Base-by-base conservation (phyloP, 2,888 invertebrate species). In the Ceriagrion tenellum region DNA sequence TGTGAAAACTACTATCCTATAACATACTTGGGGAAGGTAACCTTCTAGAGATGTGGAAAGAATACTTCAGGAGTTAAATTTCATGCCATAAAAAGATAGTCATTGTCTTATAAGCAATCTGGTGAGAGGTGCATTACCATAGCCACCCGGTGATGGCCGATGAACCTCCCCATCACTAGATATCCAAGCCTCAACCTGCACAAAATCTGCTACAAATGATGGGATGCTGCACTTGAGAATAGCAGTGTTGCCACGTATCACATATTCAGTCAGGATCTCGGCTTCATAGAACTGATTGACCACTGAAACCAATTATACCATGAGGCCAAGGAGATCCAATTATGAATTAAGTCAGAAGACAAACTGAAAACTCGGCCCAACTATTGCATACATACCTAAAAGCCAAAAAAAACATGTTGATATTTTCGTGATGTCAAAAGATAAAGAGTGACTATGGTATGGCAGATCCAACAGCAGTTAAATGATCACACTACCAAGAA, bases 211-310 rank as follows among this genome's bases (percentile, higher is more conserved):
- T 95, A 98, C 98, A 97, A 98, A 98, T 96, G 98, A 98, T 16
- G 98, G 98, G 96, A 98, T 98, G 96, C 98, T 98, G 97, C 98
- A 98, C 96, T 98, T 98, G 95, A 98, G 97, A 95, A 98, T 97
- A 0, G 98, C 98, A 90, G 98, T 98, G 97, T 98, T 98, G 95
- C 98, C 98, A 95, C 98, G 97, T 96, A 98, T 98, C 95, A 98
- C 98, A 97, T 98, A 98, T 96, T 98, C 98, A 96, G 98, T 98
- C 96, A 98, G 97, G 96, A 98, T 98, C 97, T 98, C 98, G 91
- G 98, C 98, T 96, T 98, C 98, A 97, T 98, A 98, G 96, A 97
- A 97, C 97, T 98, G 98, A 97, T 98, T 98, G 95, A 98, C 98
- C 96, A 98, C 98, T 98, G 97, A 96, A 97, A 97, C 96, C 95